Evolutionary conservation across 2,888 invertebrate genomes (phyloP).

Genomic region (Agonum fuliginosum): DNA sequence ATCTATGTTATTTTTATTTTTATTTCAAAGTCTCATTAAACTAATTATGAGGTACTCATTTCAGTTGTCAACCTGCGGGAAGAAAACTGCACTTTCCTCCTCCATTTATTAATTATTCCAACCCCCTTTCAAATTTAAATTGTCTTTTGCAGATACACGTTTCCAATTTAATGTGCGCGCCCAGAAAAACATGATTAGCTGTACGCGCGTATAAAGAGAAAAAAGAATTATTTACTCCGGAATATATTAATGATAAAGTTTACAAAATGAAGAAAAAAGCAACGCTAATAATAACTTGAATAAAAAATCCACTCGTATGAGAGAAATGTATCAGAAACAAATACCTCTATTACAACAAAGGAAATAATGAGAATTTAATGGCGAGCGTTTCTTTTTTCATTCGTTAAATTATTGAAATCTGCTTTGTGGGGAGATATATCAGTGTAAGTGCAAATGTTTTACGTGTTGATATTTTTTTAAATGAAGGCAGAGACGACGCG

Average conservation of each 20-base stretch:
- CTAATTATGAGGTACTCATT: too few species aligned
- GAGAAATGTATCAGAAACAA: conserved; percentile 55
- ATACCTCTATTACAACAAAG: conserved; percentile 54
- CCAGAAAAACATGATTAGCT: conserved; percentile 24
- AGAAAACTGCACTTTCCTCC: too few species aligned
- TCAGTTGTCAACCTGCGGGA: too few species aligned
- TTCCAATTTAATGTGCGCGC: conserved; percentile 28
- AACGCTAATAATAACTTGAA: conserved; percentile 42
- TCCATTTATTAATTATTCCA: too few species aligned
- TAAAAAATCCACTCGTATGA: conserved; percentile 35
- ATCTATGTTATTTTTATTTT: too few species aligned
- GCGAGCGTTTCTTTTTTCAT: conserved; percentile 53
- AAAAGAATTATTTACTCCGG: conserved; percentile 33
- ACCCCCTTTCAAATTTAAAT: too few species aligned
- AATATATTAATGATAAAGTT: conserved; percentile 45
- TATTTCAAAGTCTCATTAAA: too few species aligned
- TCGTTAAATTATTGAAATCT: conserved; percentile 58
- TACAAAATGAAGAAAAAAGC: conserved; percentile 39
- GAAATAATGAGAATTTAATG: conserved; percentile 59
- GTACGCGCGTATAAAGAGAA: conserved; percentile 4
- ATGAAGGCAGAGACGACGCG: conserved; percentile 24
- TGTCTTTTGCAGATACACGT: not conserved
- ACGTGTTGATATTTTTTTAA: conserved; percentile 37
- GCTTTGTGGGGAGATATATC: conserved; percentile 50
- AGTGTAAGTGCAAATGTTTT: conserved; percentile 55